These are phyloP conservation scores for Astyanax mexicanus DNA, from an alignment of 2,797 vertebrate genomes.

Conservation along the genomic window DNA sequence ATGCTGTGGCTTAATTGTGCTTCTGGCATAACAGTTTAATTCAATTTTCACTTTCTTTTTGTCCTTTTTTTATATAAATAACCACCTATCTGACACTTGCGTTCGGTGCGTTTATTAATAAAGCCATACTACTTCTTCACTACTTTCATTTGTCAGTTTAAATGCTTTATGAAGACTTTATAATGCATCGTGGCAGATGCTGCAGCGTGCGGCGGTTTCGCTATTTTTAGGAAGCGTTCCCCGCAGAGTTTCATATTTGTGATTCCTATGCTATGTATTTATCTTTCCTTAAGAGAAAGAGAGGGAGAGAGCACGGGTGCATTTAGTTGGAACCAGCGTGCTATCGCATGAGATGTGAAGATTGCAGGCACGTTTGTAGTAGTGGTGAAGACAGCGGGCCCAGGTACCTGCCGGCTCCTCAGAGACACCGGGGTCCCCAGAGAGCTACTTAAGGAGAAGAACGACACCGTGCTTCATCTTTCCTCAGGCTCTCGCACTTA, in stretches of 20 bases:
- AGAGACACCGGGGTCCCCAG: slow-evolving; percentile 44
- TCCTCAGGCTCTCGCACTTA: slow-evolving; percentile 52
- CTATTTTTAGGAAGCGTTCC: slow-evolving; percentile 6
- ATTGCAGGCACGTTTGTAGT: slow-evolving; percentile 38
- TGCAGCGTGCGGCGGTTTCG: neutral
- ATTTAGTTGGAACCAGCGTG: slow-evolving; percentile 33
- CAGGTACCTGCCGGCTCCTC: slow-evolving; percentile 49
- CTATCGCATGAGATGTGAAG: slow-evolving; percentile 44
- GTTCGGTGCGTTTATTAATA: neutral
- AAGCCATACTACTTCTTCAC: neutral
- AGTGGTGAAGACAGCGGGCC: slow-evolving; percentile 26
- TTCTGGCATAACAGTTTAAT: slow-evolving; percentile 50
- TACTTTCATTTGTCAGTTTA: neutral
- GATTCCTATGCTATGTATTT: slow-evolving; percentile 19
- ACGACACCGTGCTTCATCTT: slow-evolving; percentile 49
- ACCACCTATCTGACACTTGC: neutral
- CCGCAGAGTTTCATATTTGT: neutral
- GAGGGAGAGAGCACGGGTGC: neutral
- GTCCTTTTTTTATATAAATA: slow-evolving; percentile 64
- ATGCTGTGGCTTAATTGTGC: neutral
- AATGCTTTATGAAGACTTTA: neutral
- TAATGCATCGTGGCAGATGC: slow-evolving; percentile 1
- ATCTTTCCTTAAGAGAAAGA: slow-evolving; percentile 25
- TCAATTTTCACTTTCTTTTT: slow-evolving; percentile 71
- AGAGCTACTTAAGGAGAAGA: slow-evolving; percentile 59